phyloP scores from a whole-genome alignment of 2,797 vertebrate genomes.

The Argentina silus region DNA sequence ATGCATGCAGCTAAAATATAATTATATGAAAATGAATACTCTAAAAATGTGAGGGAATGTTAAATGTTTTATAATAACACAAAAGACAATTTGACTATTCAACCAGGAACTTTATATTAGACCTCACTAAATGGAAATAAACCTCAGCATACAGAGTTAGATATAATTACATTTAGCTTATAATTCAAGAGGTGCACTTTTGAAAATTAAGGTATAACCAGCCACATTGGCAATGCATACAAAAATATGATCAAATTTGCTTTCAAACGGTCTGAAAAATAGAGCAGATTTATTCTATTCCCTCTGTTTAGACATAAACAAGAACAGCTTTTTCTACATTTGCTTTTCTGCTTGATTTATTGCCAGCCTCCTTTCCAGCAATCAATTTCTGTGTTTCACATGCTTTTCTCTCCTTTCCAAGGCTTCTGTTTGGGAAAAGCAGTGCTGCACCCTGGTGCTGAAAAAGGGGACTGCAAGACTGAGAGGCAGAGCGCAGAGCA shows the following conservation, averaged over 20 bases:
- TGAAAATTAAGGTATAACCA: constrained; percentile 51
- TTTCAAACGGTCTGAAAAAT: constrained; percentile 81
- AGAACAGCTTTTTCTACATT: constrained; percentile 79
- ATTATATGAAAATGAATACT: background rate
- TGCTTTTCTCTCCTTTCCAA: constrained; percentile 33
- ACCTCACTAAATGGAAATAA: constrained; percentile 26
- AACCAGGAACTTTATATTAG: constrained; percentile 26
- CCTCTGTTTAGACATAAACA: constrained; percentile 81
- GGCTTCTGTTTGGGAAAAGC: constrained; percentile 79
- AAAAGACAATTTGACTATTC: constrained; percentile 29
- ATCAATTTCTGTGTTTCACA: constrained; percentile 76
- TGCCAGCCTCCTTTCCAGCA: constrained; percentile 76
- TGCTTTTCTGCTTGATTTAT: constrained; percentile 80
- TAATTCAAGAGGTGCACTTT: constrained; percentile 52
- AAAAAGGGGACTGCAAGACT: constrained; percentile 49
- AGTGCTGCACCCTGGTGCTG: constrained; percentile 92
- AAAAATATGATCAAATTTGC: constrained; percentile 75
- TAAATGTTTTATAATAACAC: constrained; percentile 31
- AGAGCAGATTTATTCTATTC: constrained; percentile 79
- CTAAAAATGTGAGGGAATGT: background rate
- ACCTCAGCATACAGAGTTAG: constrained; percentile 40
- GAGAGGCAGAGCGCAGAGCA: background rate
- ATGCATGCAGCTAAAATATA: too few relatives aligned
- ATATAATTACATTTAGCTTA: constrained; percentile 55
- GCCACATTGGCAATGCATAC: constrained; percentile 66